Percentiles rank a stretch among this genome's conserved stretches.
These are phyloP conservation scores for Aethes cnicana DNA, from an alignment of 2,888 invertebrate genomes.

Conservation along the genomic window DNA sequence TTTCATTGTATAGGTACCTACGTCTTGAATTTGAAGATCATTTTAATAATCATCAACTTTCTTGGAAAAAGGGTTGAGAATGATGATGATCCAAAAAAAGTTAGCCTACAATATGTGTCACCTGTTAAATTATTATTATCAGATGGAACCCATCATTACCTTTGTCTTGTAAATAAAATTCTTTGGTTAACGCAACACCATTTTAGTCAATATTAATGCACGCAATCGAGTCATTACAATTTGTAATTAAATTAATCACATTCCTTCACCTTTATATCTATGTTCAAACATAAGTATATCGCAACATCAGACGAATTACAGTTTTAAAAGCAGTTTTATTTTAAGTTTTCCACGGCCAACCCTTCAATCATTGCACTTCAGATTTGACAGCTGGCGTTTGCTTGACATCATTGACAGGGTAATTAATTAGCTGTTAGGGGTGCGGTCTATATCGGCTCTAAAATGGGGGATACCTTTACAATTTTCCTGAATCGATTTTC, in stretches of 20 bases:
- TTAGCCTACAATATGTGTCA: no score
- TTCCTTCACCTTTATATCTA: slow-evolving; percentile 37
- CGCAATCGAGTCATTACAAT: slow-evolving; percentile 63
- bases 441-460: slow-evolving; percentile 39
- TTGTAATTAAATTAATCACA: slow-evolving; percentile 64
- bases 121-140: neutral
- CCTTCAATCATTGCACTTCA: slow-evolving; percentile 58
- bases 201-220: slow-evolving; percentile 38
- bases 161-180: slow-evolving; percentile 23
- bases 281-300: no score
- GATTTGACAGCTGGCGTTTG: slow-evolving; percentile 69
- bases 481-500: slow-evolving; percentile 21
- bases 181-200: slow-evolving; percentile 21
- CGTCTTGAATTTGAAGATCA: no score
- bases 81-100: no score
- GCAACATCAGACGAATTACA: no score
- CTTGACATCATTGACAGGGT: slow-evolving; percentile 70
- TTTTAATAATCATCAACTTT: no score
- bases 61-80: no score
- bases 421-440: slow-evolving; percentile 61
- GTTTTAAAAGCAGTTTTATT: slow-evolving; percentile 28
- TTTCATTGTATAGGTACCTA: no score
- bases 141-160: slow-evolving; percentile 11
- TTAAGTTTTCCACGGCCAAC: slow-evolving; percentile 38
- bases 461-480: slow-evolving; percentile 28